Conservation (phyloP, 2,888 invertebrate genomes). For the Alitta virens region DNA sequence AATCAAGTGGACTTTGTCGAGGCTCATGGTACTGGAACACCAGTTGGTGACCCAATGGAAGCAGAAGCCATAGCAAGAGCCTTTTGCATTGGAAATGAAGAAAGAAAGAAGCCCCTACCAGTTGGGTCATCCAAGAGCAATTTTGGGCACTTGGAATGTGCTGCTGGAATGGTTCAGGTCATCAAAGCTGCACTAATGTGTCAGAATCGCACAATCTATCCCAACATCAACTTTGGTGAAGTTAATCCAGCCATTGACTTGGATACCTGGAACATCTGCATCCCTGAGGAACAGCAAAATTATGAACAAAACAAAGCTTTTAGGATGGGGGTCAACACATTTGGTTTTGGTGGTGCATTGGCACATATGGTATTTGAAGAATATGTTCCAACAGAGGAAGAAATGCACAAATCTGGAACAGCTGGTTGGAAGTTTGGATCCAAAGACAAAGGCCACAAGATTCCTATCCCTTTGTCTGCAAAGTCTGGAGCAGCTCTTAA, state of each 20-base stretch:
- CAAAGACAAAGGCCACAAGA: slow-evolving; percentile 4
- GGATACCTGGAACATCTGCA: slow-evolving; percentile 7
- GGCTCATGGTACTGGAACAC: slow-evolving; percentile 50
- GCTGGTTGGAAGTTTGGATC: slow-evolving; percentile 22
- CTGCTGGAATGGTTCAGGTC: slow-evolving; percentile 24
- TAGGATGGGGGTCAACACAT: slow-evolving; percentile 20
- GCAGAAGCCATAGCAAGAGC: slow-evolving; percentile 30
- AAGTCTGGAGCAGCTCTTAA: slow-evolving; percentile 17
- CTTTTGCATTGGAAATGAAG: slow-evolving; percentile 4
- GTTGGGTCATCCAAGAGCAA: slow-evolving; percentile 23
- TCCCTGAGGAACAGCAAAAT: slow-evolving; percentile 12
- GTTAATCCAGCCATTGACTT: not conserved
- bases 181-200: slow-evolving; percentile 21
- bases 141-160: slow-evolving; percentile 23
- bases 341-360: slow-evolving; percentile 25
- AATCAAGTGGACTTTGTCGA: slow-evolving; percentile 37
- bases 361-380: slow-evolving; percentile 25
- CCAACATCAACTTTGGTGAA: slow-evolving; percentile 17
- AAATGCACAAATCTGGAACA: not conserved
- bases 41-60: slow-evolving; percentile 51
- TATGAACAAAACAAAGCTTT: slow-evolving; percentile 11
- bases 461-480: slow-evolving; percentile 19
- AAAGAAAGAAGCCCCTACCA: slow-evolving; percentile 11
- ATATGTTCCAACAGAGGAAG: slow-evolving; percentile 2
- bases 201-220: slow-evolving; percentile 12